Conservation (phyloP, 2,113 vertebrate species). For the Nerophis lumbriciformis region DNA sequence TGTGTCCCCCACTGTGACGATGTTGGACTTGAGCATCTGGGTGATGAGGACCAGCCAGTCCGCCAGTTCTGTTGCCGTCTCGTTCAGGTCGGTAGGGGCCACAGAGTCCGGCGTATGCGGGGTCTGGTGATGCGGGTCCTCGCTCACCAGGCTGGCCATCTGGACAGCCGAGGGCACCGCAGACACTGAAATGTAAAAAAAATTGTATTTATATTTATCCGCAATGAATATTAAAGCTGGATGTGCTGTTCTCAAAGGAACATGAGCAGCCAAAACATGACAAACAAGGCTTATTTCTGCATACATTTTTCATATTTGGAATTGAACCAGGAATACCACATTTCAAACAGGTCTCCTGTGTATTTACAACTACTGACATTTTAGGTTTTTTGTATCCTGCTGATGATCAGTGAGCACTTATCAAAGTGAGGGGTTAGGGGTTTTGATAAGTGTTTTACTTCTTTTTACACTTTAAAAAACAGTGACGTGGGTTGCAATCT, state of each 20-base stretch:
- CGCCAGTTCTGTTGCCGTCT: slow-evolving; percentile 86
- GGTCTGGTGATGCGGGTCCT: slow-evolving; percentile 67
- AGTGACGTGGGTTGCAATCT: no score
- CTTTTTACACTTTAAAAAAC: no score
- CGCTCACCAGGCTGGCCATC: slow-evolving; percentile 64
- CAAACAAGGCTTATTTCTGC: slow-evolving; percentile 34
- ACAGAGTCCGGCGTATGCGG: slow-evolving; percentile 73
- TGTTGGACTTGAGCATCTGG: slow-evolving; percentile 96
- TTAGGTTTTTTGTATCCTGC: slow-evolving; percentile 5
- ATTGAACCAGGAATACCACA: slow-evolving; percentile 10
- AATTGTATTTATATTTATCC: neutral
- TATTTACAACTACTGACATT: slow-evolving; percentile 1
- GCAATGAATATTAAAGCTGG: slow-evolving; percentile 20
- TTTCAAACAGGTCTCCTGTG: slow-evolving; percentile 16
- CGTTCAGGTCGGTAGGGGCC: slow-evolving; percentile 84
- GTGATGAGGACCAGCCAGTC: slow-evolving; percentile 92
- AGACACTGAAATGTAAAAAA: slow-evolving; percentile 40
- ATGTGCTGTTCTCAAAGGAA: slow-evolving; percentile 26
- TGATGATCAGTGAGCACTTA: slow-evolving; percentile 5
- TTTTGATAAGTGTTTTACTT: no score
- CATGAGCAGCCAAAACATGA: slow-evolving; percentile 27
- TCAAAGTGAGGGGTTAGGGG: no score
- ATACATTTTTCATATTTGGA: slow-evolving; percentile 8
- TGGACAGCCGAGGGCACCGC: slow-evolving; percentile 61
- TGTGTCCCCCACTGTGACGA: slow-evolving; percentile 88